Evolutionary conservation across 1,140 invertebrate genomes (phyloP).

Genomic region (Laupala kohalensis): DNA sequence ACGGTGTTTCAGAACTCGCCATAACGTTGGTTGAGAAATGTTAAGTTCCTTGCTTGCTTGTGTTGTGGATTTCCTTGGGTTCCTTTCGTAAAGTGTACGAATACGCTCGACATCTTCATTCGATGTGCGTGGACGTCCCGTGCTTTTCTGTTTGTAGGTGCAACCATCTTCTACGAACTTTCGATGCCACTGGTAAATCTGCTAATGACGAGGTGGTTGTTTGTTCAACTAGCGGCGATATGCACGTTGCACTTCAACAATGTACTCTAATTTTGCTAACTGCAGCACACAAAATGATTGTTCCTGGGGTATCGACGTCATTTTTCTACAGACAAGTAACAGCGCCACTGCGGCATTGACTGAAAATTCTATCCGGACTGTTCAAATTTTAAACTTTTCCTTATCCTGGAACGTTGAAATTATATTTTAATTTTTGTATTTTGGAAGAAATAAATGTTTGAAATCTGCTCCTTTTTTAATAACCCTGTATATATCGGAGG

Average conservation of each 20-base stretch:
- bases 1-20: too few species aligned
- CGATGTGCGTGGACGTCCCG: constrained; percentile 2
- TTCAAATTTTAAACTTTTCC: constrained; percentile 2
- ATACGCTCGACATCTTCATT: background rate
- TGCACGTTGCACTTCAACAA: constrained; percentile 7
- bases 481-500: too few species aligned
- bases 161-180: too few species aligned
- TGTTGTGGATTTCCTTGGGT: background rate
- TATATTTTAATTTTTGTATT: too few species aligned
- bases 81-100: too few species aligned
- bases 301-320: constrained; percentile 1
- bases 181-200: constrained; percentile 6
- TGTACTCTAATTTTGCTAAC: background rate
- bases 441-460: too few species aligned
- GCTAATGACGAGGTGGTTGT: constrained; percentile 1
- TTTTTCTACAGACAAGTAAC: constrained; percentile 2
- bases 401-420: background rate
- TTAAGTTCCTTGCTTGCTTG: too few species aligned
- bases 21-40: too few species aligned
- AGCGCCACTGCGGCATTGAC: constrained; percentile 1
- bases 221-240: constrained; percentile 4
- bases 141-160: constrained; percentile 6
- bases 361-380: background rate
- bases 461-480: too few species aligned
- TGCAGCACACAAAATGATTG: constrained; percentile 7